phyloP scores from a whole-genome alignment of 2,888 invertebrate genomes.

The Zhuqinia jingwanae region DNA sequence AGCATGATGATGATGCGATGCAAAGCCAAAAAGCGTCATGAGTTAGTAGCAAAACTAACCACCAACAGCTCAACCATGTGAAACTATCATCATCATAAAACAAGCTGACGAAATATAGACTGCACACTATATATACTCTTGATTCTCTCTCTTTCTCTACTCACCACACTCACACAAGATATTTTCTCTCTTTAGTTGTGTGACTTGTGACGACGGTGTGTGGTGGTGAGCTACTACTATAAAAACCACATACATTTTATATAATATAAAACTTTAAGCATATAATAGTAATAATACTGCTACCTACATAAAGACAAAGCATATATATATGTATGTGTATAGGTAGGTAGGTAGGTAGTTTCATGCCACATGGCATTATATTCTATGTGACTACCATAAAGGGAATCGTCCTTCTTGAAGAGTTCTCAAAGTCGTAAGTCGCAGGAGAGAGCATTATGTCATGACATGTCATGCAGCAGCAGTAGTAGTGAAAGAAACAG shows the following conservation, averaged over 20 bases:
- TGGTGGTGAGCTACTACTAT: too few species aligned
- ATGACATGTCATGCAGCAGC: constrained; percentile 65
- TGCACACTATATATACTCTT: background rate
- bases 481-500: constrained; percentile 22
- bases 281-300: too few species aligned
- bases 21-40: constrained; percentile 17
- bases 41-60: constrained; percentile 55
- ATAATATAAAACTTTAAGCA: too few species aligned
- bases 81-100: constrained; percentile 65
- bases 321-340: constrained; percentile 12
- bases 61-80: constrained; percentile 51
- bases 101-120: constrained; percentile 68
- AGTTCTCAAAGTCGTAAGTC: constrained; percentile 68
- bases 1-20: background rate
- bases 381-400: background rate
- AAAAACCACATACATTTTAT: constrained; percentile 35
- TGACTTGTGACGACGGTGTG: too few species aligned
- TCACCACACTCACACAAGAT: background rate
- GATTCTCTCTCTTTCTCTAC: constrained; percentile 15
- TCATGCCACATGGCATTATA: constrained; percentile 45
- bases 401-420: constrained; percentile 56
- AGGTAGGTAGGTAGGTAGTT: too few species aligned
- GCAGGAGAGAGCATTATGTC: constrained; percentile 67
- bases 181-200: constrained; percentile 19
- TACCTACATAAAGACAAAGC: background rate